A percentile compares a stretch with the other conserved stretches of the same genome.
phyloP scores from a whole-genome alignment of 2,888 invertebrate species.

The Leucoma salicis region DNA sequence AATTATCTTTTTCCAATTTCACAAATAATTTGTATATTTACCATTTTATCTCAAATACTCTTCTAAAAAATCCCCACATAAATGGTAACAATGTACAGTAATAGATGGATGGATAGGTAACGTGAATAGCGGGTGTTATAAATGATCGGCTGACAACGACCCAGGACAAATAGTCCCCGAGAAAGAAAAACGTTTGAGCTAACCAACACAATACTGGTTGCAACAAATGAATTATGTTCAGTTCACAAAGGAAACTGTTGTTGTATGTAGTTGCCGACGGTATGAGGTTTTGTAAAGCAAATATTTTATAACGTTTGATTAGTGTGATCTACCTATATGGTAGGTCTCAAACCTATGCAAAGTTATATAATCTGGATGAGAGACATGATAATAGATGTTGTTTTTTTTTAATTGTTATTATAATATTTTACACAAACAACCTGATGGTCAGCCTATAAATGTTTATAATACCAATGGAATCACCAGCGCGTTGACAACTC shows the following conservation, averaged over 20 bases:
- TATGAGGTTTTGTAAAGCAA: constrained; percentile 6
- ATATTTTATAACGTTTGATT: too few species aligned
- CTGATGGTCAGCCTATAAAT: too few species aligned
- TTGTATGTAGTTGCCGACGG: constrained; percentile 5
- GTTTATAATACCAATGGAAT: too few species aligned
- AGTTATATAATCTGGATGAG: too few species aligned
- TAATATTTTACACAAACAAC: too few species aligned
- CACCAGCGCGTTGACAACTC: too few species aligned
- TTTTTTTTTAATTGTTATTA: too few species aligned
- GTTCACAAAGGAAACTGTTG: constrained; percentile 16
- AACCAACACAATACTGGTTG: constrained; percentile 22
- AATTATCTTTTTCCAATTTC: too few species aligned
- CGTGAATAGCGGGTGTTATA: constrained; percentile 50
- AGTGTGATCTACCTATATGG: too few species aligned
- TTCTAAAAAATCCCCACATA: constrained; percentile 26
- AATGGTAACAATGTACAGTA: constrained; percentile 45
- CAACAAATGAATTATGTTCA: constrained; percentile 28
- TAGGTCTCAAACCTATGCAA: too few species aligned
- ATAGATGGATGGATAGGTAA: constrained; percentile 49
- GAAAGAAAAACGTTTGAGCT: constrained; percentile 31
- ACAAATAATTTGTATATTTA: too few species aligned
- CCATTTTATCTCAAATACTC: constrained; percentile 17
- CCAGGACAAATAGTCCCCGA: constrained; percentile 23
- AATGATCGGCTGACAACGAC: constrained; percentile 44
- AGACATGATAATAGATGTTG: too few species aligned